phyloP scores from a whole-genome alignment of 1,140 invertebrate species.

The Rhizoglyphus robini region DNA sequence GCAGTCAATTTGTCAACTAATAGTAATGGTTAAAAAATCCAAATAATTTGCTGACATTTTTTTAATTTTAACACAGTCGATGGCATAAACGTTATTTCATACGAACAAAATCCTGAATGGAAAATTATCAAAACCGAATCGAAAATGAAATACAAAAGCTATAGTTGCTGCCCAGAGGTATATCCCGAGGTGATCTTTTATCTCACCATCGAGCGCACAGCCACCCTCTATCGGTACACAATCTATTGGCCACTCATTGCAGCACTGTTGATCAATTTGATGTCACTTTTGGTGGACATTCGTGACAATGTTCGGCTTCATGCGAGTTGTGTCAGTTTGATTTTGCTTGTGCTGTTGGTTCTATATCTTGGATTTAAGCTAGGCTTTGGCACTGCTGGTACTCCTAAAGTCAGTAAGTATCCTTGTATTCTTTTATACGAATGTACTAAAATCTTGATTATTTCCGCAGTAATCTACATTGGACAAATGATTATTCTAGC shows the following conservation, averaged over 20 bases:
- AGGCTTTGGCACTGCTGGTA: background rate
- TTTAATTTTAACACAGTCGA: background rate
- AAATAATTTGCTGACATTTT: background rate
- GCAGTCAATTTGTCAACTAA: background rate
- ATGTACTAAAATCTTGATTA: background rate
- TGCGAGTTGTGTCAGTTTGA: background rate
- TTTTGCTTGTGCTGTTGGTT: background rate
- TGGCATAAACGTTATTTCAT: background rate
- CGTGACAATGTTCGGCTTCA: background rate
- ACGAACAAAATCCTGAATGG: no score
- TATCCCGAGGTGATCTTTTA: background rate
- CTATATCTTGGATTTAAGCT: no score
- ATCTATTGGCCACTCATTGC: background rate
- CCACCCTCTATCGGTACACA: background rate
- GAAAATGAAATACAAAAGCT: background rate
- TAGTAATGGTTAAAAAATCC: background rate
- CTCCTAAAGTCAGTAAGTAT: background rate
- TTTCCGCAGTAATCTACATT: background rate
- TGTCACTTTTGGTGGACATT: background rate
- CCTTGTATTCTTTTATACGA: background rate
- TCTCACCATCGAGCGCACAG: background rate
- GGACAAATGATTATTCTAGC: background rate
- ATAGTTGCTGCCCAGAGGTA: background rate
- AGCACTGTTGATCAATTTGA: background rate
- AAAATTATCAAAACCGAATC: background rate